Conservation (phyloP, 2,797 vertebrate species). For the Thaleichthys pacificus region DNA sequence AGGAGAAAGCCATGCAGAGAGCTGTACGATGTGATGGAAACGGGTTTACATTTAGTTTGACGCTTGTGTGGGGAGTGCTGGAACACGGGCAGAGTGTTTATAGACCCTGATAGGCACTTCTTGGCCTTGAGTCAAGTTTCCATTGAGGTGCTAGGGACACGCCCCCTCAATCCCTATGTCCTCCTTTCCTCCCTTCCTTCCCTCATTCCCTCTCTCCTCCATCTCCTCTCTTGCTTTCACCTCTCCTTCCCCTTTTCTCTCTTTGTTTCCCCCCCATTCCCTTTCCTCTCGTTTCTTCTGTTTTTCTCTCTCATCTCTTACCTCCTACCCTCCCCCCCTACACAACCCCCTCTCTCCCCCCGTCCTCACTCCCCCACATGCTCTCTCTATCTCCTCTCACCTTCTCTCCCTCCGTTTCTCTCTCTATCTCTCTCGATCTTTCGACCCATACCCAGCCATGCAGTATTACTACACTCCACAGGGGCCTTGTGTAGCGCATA, state of each 20-base stretch:
- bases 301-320: neutral
- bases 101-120: conserved; percentile 58
- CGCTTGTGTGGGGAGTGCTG: conserved; percentile 54
- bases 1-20: conserved; percentile 27
- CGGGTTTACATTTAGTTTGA: conserved; percentile 63
- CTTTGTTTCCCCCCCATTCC: neutral
- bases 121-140: conserved; percentile 64
- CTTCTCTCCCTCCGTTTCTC: neutral
- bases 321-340: neutral
- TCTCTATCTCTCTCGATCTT: neutral
- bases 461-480: neutral
- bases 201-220: neutral
- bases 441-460: neutral
- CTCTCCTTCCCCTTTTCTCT: neutral
- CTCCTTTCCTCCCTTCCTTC: neutral
- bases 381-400: neutral
- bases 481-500: neutral
- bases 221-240: neutral
- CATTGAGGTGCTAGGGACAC: conserved; percentile 49
- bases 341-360: neutral
- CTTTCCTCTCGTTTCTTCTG: neutral
- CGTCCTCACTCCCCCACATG: neutral
- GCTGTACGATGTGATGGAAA: conserved; percentile 43
- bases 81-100: conserved; percentile 61
- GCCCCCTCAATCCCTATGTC: neutral